Percentiles rank a stretch among this genome's conserved stretches.
phyloP scores from a whole-genome alignment of 2,888 invertebrate species.

The Drosophila mettleri region DNA sequence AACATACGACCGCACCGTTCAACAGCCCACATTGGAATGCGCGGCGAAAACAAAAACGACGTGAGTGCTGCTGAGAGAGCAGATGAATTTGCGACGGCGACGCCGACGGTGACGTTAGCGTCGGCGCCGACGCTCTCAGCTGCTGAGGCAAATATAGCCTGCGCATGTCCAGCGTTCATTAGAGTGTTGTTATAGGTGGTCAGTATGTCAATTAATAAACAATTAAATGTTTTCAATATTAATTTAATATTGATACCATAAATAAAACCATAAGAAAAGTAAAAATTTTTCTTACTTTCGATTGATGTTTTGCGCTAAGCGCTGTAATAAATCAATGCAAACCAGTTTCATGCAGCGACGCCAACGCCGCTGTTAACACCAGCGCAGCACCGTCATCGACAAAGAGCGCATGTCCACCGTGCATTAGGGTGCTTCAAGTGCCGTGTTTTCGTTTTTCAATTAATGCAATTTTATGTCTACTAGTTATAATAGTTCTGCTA shows the following conservation, averaged over 20 bases:
- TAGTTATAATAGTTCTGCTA: too few species aligned
- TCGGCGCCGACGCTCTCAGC: slow-evolving; percentile 29
- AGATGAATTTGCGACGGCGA: slow-evolving; percentile 34
- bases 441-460: not conserved
- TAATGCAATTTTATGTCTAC: not conserved
- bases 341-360: slow-evolving; percentile 1
- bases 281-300: not conserved
- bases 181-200: slow-evolving; percentile 42
- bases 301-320: too few species aligned
- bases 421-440: not conserved
- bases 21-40: slow-evolving; percentile 77
- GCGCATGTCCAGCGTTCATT: slow-evolving; percentile 62
- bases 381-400: not conserved
- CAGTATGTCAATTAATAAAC: slow-evolving; percentile 7
- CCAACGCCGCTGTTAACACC: not conserved
- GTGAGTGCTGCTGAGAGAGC: slow-evolving; percentile 20
- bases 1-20: slow-evolving; percentile 69
- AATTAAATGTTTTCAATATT: not conserved
- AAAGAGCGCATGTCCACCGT: not conserved
- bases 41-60: slow-evolving; percentile 41
- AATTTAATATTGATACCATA: not conserved
- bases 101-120: slow-evolving; percentile 15
- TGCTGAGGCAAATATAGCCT: slow-evolving; percentile 27
- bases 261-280: not conserved
- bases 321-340: not conserved